Evolutionary conservation across 1,140 invertebrate genomes (phyloP), one percentile per base, ranked within the genome.

Genomic region (Condylostylus longicornis): DNA sequence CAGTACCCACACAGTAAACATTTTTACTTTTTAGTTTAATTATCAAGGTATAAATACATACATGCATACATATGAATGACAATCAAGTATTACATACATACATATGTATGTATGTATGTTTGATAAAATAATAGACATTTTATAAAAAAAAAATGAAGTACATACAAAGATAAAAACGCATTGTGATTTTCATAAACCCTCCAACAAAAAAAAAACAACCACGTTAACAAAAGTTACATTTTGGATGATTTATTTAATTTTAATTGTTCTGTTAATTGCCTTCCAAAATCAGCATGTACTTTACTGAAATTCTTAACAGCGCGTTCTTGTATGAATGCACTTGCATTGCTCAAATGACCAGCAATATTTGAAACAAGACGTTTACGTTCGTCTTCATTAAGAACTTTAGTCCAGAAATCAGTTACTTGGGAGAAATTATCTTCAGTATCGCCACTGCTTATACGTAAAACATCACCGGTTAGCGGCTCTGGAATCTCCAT

Each of bases 341-440:
- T 75, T 21, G 89, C 85, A 48, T 76, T 66, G 40, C 72, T 74
- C 22, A 95, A 50, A 59, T 81, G 74, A 1, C 63, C 74, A 5
- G 76, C 84, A 61, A 97, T 77, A 51, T 96, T 96, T 31, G 73
- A 60, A 2, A 83, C 74, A 35, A 88, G 56, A 28, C 87, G 70
- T 25, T 72, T 65, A 45, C 74, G 73, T 39, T 76, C 83, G 2
- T 70, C 75, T 14, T 74, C 69, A 42, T 77, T 72, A 37, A 97
- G 66, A 2, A 82, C 76, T 45, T 85, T 76, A 18, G 70, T 73
- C 70, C 79, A 98, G 63, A 97, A 93, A 7, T 63, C 49, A 9
- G 69, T 72, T 0, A 77, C 75, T 64, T 98, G 94, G 1, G 72
- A 68, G 59, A 77, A 96, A 60, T 98, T 93, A 50, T 97, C 90